Conservation (phyloP, 2,888 invertebrate species). For the Atrina japonica region DNA sequence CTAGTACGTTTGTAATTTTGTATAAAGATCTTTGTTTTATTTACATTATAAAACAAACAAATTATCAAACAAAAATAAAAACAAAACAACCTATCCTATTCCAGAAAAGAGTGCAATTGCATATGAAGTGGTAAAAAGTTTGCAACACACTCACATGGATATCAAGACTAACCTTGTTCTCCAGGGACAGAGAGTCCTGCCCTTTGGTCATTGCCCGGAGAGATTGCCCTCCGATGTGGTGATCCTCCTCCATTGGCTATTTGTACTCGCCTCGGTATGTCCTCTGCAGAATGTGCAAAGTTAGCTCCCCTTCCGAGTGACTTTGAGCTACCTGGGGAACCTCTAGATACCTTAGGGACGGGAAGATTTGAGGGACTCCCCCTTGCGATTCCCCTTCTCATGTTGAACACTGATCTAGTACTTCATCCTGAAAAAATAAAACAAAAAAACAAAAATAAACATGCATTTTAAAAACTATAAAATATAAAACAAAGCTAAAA, state of each 20-base stretch:
- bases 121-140: too few relatives aligned
- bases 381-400: constrained; percentile 56
- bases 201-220: constrained; percentile 59
- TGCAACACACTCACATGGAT: too few relatives aligned
- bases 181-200: constrained; percentile 45
- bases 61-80: too few relatives aligned
- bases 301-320: constrained; percentile 59
- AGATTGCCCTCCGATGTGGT: constrained; percentile 56
- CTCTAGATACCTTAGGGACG: constrained; percentile 63
- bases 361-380: constrained; percentile 65
- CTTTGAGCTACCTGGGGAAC: constrained; percentile 61
- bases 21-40: too few relatives aligned
- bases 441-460: background rate
- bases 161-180: constrained; percentile 51
- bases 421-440: constrained; percentile 24
- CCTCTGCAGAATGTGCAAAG: constrained; percentile 69
- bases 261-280: constrained; percentile 64
- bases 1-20: too few relatives aligned
- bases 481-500: too few relatives aligned
- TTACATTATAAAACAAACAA: too few relatives aligned
- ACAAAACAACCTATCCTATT: too few relatives aligned
- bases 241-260: constrained; percentile 46
- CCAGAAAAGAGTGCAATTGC: too few relatives aligned
- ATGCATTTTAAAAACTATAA: too few relatives aligned
- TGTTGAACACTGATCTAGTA: constrained; percentile 19